Percentiles rank a stretch among this genome's conserved stretches.
Conservation (phyloP, 53 echinoderm and acorn worm species). For the Temnopleurus reevesii region DNA sequence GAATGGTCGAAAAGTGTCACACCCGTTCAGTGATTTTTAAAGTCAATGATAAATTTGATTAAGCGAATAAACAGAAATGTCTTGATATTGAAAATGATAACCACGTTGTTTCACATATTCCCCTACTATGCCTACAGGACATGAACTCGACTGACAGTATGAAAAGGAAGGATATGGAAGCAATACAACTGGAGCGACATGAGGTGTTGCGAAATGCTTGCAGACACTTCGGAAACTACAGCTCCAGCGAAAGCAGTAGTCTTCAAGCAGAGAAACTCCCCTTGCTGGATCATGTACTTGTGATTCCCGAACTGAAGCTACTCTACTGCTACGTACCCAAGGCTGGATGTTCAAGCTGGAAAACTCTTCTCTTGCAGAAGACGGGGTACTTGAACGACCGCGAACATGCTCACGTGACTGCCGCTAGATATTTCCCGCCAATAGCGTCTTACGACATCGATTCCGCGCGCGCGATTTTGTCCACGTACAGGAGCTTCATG, state of each 20-base stretch:
- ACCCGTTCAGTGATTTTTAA: too few relatives aligned
- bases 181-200: not conserved
- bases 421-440: conserved; percentile 17
- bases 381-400: not conserved
- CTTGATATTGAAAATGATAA: too few relatives aligned
- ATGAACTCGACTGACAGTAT: too few relatives aligned
- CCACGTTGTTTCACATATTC: too few relatives aligned
- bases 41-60: too few relatives aligned
- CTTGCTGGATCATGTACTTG: not conserved
- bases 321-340: conserved; percentile 37
- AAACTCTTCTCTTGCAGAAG: conserved; percentile 59
- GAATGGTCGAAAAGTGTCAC: too few relatives aligned
- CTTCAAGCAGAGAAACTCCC: not conserved
- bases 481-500: conserved; percentile 59
- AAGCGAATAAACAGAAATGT: too few relatives aligned
- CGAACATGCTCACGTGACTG: conserved; percentile 5
- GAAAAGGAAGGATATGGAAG: too few relatives aligned
- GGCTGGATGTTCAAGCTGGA: conserved; percentile 44
- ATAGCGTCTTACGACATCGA: conserved; percentile 51
- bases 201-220: not conserved
- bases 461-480: conserved; percentile 45
- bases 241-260: not conserved
- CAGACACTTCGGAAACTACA: not conserved
- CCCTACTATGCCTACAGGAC: too few relatives aligned
- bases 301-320: not conserved